phyloP scores from a whole-genome alignment of 2,113 vertebrate genomes.

The Jacana jacana region DNA sequence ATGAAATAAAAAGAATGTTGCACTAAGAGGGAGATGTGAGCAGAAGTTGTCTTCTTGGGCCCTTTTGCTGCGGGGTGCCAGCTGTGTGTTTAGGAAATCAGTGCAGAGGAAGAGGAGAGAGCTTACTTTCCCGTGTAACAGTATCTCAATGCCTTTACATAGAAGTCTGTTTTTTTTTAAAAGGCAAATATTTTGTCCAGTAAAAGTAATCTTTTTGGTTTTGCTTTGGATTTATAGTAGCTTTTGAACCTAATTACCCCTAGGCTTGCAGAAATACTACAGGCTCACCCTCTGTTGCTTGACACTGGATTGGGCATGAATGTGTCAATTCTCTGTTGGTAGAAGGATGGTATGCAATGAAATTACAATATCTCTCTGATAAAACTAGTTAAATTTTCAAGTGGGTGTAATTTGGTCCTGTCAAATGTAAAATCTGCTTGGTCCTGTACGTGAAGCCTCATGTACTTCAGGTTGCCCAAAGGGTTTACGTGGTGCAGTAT shows the following conservation, averaged over 20 bases:
- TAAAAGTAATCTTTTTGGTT: background rate
- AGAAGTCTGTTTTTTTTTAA: background rate
- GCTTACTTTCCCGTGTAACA: background rate
- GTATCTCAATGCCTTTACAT: background rate
- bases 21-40: background rate
- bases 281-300: background rate
- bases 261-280: background rate
- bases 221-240: background rate
- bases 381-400: background rate
- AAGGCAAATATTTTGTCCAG: background rate
- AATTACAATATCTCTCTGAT: background rate
- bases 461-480: background rate
- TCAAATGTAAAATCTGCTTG: background rate
- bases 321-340: background rate
- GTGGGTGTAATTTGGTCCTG: background rate
- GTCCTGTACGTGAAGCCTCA: background rate
- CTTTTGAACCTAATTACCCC: background rate
- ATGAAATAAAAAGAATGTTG: background rate
- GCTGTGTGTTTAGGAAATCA: background rate
- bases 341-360: background rate
- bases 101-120: background rate
- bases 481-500: background rate
- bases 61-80: rapidly evolving
- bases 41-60: background rate
- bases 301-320: background rate